Percentiles rank a stretch among this genome's conserved stretches.
Conservation (phyloP, 2,113 vertebrate genomes). For the Gobiocypris rarus region DNA sequence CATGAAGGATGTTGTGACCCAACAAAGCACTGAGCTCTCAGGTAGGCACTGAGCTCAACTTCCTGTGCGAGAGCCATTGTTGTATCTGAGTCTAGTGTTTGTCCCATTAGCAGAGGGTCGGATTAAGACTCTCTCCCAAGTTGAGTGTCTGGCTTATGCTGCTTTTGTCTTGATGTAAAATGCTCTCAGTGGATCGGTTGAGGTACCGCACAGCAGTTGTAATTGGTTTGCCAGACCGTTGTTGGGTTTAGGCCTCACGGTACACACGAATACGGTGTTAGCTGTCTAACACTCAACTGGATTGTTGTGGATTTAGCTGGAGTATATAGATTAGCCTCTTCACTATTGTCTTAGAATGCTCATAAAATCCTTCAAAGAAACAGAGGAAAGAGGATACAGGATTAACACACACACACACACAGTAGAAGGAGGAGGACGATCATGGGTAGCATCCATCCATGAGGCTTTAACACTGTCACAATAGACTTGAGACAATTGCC, state of each 20-base stretch:
- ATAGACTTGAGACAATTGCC: slow-evolving; percentile 73
- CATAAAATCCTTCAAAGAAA: slow-evolving; percentile 76
- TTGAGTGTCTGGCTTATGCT: slow-evolving; percentile 70
- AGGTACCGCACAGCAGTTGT: slow-evolving; percentile 74
- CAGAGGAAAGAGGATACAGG: slow-evolving; percentile 79
- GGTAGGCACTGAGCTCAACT: slow-evolving; percentile 2
- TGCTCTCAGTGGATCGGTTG: slow-evolving; percentile 73
- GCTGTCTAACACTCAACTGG: slow-evolving; percentile 74
- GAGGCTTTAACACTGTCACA: slow-evolving; percentile 57
- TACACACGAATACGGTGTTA: slow-evolving; percentile 70
- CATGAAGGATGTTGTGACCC: not conserved
- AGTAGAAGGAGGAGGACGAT: slow-evolving; percentile 37
- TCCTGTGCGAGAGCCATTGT: slow-evolving; percentile 60
- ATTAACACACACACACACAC: slow-evolving; percentile 69
- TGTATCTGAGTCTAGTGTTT: slow-evolving; percentile 34
- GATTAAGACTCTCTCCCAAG: slow-evolving; percentile 66
- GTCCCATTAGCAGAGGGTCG: slow-evolving; percentile 60
- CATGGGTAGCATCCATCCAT: slow-evolving; percentile 35
- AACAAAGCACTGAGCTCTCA: slow-evolving; percentile 15
- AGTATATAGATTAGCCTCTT: slow-evolving; percentile 77
- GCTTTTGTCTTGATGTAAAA: slow-evolving; percentile 72
- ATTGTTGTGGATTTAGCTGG: slow-evolving; percentile 82
- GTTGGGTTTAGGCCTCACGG: slow-evolving; percentile 76
- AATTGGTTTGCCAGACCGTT: slow-evolving; percentile 74
- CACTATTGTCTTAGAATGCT: slow-evolving; percentile 78